Evolutionary conservation across 1,140 invertebrate species (phyloP).

Genomic region (Macrosteles quadrilineatus): DNA sequence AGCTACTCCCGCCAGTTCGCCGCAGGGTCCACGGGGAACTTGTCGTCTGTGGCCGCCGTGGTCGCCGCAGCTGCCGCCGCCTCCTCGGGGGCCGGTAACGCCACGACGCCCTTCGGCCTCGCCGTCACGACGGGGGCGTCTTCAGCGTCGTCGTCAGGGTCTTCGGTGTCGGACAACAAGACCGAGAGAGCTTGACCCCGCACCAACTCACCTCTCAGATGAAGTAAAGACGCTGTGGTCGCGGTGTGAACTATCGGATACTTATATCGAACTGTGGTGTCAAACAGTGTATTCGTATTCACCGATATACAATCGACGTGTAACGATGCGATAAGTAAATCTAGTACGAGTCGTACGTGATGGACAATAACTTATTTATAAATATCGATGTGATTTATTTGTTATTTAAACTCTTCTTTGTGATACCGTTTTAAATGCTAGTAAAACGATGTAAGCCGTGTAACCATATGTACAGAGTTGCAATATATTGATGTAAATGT

Average conservation of each 20-base stretch:
- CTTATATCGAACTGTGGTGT: too few species aligned
- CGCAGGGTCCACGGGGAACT: slow-evolving; percentile 48
- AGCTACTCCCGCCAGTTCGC: slow-evolving; percentile 59
- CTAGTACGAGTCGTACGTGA: background rate
- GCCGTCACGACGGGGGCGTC: slow-evolving; percentile 43
- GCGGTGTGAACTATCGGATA: too few species aligned
- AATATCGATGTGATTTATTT: slow-evolving; percentile 32
- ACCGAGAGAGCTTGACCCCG: slow-evolving; percentile 24
- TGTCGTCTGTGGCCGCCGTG: slow-evolving; percentile 48
- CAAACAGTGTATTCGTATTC: background rate
- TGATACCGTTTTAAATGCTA: slow-evolving; percentile 28
- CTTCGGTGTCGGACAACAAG: slow-evolving; percentile 26
- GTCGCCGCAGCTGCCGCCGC: slow-evolving; percentile 42
- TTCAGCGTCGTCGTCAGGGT: slow-evolving; percentile 33
- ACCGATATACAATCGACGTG: background rate
- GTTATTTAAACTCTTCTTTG: slow-evolving; percentile 32
- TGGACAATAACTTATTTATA: slow-evolving; percentile 30
- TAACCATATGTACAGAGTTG: slow-evolving; percentile 28
- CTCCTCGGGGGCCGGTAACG: slow-evolving; percentile 32
- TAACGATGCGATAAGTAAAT: background rate
- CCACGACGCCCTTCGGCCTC: slow-evolving; percentile 45
- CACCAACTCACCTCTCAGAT: slow-evolving; percentile 14
- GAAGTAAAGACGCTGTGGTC: background rate
- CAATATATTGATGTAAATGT: slow-evolving; percentile 29
- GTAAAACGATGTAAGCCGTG: background rate